A percentile compares a stretch with the other conserved stretches of the same genome.
These are phyloP conservation scores for Anthopleura xanthogrammica DNA, from an alignment of 92 coral and sea anemone genomes.

Conservation along the genomic window DNA sequence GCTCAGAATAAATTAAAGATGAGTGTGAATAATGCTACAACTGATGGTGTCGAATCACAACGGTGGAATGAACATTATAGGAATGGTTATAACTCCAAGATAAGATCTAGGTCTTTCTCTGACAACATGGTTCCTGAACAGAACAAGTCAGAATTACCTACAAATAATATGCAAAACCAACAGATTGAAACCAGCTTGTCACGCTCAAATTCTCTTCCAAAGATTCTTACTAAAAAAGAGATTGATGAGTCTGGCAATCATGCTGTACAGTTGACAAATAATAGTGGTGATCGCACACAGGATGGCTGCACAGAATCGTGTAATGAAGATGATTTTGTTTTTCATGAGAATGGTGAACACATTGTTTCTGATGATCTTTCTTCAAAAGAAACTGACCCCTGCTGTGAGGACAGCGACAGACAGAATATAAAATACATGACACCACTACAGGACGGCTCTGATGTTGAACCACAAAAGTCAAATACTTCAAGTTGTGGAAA, in stretches of 20 bases:
- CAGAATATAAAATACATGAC: not conserved
- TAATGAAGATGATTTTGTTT: not conserved
- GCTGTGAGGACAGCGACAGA: not conserved
- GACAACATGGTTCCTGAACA: not conserved
- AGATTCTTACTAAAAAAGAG: slow-evolving; percentile 27
- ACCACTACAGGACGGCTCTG: not conserved
- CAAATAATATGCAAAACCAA: not conserved
- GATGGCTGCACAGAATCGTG: not conserved
- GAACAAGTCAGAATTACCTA: slow-evolving; percentile 3
- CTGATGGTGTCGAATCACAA: not conserved
- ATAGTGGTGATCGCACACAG: not conserved
- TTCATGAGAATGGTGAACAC: not conserved
- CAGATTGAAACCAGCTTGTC: slow-evolving; percentile 8
- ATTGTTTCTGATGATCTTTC: not conserved
- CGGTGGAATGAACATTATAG: not conserved
- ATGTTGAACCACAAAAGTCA: not conserved
- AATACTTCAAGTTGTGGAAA: not conserved
- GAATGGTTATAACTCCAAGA: not conserved
- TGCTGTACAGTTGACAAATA: not conserved
- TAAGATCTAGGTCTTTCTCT: slow-evolving; percentile 40
- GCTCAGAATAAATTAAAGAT: not conserved
- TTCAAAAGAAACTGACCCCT: not conserved
- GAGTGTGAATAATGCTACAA: slow-evolving; percentile 14
- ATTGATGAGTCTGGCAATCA: not conserved
- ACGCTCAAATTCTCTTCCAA: slow-evolving; percentile 47